Evolutionary conservation across 2,888 invertebrate genomes (phyloP).

Genomic region (Meliscaeva auricollis): DNA sequence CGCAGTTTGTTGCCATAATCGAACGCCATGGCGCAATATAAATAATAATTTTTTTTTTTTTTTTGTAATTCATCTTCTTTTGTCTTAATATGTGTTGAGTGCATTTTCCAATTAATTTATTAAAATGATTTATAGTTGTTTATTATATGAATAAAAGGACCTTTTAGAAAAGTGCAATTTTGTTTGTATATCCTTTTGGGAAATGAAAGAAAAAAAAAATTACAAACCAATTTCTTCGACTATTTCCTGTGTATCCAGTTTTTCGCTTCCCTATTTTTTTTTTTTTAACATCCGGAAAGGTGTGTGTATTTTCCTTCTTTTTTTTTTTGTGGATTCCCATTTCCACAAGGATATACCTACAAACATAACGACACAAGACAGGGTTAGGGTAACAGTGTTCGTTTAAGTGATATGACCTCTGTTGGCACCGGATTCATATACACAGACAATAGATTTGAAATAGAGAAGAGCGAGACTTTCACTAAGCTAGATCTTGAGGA

Average conservation of each 20-base stretch:
- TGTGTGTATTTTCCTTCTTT: conserved; percentile 15
- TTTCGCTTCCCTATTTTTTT: conserved; percentile 18
- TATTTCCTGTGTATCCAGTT: conserved; percentile 47
- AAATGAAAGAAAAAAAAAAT: background rate
- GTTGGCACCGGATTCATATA: conserved; percentile 4
- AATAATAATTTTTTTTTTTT: background rate
- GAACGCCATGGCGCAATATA: conserved; percentile 53
- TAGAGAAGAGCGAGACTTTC: conserved; percentile 45
- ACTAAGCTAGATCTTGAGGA: conserved; percentile 21
- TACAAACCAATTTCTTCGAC: conserved; percentile 7
- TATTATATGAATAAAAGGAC: background rate
- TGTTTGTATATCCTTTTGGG: background rate
- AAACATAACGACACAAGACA: conserved; percentile 12
- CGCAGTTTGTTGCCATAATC: conserved; percentile 62
- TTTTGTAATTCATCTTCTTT: background rate
- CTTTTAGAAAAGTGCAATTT: background rate
- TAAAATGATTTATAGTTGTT: too few species aligned
- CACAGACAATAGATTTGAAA: conserved; percentile 27
- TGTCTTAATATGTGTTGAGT: background rate
- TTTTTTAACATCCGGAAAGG: conserved; percentile 32
- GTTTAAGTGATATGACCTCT: conserved; percentile 68
- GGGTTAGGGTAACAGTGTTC: conserved; percentile 62
- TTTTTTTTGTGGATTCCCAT: conserved; percentile 5
- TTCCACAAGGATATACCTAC: conserved; percentile 18
- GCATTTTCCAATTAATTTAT: conserved; percentile 19